Evolutionary conservation across 2,113 vertebrate genomes (phyloP).

Genomic region (Illadopsis cleaveri): DNA sequence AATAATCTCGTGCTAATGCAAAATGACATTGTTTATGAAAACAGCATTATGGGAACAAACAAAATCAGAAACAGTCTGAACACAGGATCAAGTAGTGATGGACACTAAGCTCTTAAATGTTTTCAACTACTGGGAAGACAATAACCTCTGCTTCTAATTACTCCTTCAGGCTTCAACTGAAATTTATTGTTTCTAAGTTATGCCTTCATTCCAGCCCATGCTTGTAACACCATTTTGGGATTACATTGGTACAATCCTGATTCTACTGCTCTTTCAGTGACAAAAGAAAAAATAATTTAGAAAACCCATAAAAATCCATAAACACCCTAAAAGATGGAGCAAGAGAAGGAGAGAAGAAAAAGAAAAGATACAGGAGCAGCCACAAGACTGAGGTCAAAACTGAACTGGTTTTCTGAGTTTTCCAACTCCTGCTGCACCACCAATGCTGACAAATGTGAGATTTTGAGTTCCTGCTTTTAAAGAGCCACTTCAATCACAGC

Average conservation of each 20-base stretch:
- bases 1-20: neutral
- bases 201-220: neutral
- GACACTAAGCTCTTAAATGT: neutral
- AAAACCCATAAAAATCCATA: neutral
- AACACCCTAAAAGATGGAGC: neutral
- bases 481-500: neutral
- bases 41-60: neutral
- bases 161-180: neutral
- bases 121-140: neutral
- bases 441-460: neutral
- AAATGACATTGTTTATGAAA: neutral
- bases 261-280: neutral
- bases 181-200: neutral
- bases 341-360: neutral
- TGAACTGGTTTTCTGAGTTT: neutral
- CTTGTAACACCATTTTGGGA: neutral
- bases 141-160: neutral
- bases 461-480: conserved; percentile 3
- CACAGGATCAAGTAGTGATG: neutral
- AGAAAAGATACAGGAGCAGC: neutral
- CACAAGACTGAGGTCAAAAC: neutral
- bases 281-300: neutral
- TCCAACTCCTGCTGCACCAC: neutral
- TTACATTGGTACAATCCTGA: neutral
- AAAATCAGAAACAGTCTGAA: neutral